Conservation (phyloP, 53 echinoderm and acorn worm species). For the Patiria pectinifera region DNA sequence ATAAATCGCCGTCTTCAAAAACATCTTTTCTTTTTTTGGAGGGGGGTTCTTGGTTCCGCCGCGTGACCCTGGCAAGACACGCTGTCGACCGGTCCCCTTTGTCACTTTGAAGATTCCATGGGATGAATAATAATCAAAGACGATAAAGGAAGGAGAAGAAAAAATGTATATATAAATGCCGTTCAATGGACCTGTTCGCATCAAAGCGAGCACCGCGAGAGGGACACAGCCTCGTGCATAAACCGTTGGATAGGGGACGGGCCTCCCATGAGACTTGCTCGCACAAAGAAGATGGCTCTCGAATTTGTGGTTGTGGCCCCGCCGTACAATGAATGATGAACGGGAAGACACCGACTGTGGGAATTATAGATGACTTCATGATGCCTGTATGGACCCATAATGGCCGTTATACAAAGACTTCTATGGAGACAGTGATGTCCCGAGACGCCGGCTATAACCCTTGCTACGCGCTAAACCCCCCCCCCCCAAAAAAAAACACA, state of each 20-base stretch:
- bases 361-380: slow-evolving; percentile 49
- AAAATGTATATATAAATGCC: not conserved
- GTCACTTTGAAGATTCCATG: slow-evolving; percentile 19
- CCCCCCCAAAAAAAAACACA: too few species aligned
- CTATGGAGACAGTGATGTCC: not conserved
- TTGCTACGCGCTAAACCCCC: not conserved
- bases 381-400: not conserved
- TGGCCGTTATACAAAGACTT: not conserved
- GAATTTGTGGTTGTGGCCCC: too few species aligned
- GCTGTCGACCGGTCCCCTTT: slow-evolving; percentile 33
- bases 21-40: slow-evolving; percentile 13
- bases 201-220: not conserved
- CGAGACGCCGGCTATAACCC: not conserved
- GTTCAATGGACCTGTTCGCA: slow-evolving; percentile 23
- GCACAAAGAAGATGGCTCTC: slow-evolving; percentile 20
- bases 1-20: slow-evolving; percentile 22
- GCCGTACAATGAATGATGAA: not conserved
- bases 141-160: not conserved
- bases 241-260: not conserved
- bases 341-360: not conserved
- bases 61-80: not conserved
- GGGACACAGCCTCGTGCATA: too few species aligned
- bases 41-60: slow-evolving; percentile 17
- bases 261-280: slow-evolving; percentile 2
- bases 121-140: not conserved